These are phyloP conservation scores for Athrips mouffetella DNA, from an alignment of 2,888 invertebrate genomes.

Conservation along the genomic window DNA sequence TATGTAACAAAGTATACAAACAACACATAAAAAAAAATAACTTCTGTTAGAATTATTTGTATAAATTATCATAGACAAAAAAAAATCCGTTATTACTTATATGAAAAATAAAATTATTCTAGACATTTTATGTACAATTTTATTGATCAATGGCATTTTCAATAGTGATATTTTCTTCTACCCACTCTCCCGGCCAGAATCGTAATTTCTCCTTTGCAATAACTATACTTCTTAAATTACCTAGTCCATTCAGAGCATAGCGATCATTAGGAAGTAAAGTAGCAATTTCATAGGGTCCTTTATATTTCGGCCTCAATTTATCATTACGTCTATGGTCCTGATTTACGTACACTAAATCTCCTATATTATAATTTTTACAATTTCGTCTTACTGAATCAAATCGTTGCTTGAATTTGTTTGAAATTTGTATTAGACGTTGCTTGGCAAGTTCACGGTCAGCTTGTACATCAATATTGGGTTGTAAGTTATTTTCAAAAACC, in stretches of 20 bases:
- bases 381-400: slow-evolving; percentile 10
- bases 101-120: no score
- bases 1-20: no score
- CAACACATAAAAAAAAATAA: no score
- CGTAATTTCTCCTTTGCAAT: slow-evolving; percentile 15
- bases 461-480: background rate
- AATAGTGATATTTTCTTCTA: background rate
- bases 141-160: background rate
- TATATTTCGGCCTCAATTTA: slow-evolving; percentile 13
- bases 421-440: background rate
- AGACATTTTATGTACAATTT: no score
- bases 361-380: background rate
- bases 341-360: slow-evolving; percentile 8
- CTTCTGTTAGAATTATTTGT: no score
- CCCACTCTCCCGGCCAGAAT: slow-evolving; percentile 12
- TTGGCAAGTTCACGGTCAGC: slow-evolving; percentile 1
- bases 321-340: slow-evolving; percentile 12
- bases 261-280: slow-evolving; percentile 5
- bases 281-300: slow-evolving; percentile 14
- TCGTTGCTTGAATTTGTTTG: slow-evolving; percentile 4
- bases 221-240: slow-evolving; percentile 10
- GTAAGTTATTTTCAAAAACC: background rate
- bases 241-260: slow-evolving; percentile 8
- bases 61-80: no score
- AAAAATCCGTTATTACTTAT: no score